Percentiles rank a stretch among this genome's conserved stretches.
Conservation (phyloP, 2,113 vertebrate species). For the Phaethon lepturus region DNA sequence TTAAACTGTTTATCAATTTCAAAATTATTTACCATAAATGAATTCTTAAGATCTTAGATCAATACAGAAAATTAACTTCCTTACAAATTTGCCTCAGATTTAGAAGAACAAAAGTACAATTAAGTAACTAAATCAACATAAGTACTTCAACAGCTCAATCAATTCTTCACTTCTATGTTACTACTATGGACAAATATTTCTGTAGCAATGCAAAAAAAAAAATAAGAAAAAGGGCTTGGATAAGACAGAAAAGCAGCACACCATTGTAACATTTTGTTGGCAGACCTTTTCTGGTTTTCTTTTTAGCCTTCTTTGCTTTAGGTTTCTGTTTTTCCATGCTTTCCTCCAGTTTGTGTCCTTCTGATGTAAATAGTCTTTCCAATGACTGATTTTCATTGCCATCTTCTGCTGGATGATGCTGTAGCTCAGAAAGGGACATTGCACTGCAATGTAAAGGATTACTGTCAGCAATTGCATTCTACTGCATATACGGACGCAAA, state of each 20-base stretch:
- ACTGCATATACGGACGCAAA: background rate
- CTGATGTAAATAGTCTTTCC: background rate
- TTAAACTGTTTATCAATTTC: background rate
- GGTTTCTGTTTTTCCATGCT: constrained; percentile 60
- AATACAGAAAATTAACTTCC: background rate
- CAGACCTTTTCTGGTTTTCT: constrained; percentile 84
- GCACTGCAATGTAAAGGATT: constrained; percentile 62
- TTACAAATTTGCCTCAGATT: background rate
- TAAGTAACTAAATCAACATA: background rate
- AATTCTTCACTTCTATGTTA: background rate
- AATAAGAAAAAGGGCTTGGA: background rate
- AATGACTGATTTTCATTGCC: constrained; percentile 23
- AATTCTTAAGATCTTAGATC: background rate
- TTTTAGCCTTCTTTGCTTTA: constrained; percentile 84
- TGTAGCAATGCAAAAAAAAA: background rate
- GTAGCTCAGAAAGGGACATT: constrained; percentile 59
- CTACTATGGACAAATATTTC: background rate
- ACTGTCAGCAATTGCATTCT: background rate
- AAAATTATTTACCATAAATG: background rate
- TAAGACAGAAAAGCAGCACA: background rate
- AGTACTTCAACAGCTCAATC: background rate
- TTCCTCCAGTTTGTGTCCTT: constrained; percentile 54
- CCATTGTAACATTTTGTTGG: background rate
- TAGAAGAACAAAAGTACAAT: background rate
- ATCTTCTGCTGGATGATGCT: constrained; percentile 31